A percentile compares a stretch with the other conserved stretches of the same genome.
phyloP scores from a whole-genome alignment of 2,113 vertebrate genomes.

The Stictonetta naevosa region DNA sequence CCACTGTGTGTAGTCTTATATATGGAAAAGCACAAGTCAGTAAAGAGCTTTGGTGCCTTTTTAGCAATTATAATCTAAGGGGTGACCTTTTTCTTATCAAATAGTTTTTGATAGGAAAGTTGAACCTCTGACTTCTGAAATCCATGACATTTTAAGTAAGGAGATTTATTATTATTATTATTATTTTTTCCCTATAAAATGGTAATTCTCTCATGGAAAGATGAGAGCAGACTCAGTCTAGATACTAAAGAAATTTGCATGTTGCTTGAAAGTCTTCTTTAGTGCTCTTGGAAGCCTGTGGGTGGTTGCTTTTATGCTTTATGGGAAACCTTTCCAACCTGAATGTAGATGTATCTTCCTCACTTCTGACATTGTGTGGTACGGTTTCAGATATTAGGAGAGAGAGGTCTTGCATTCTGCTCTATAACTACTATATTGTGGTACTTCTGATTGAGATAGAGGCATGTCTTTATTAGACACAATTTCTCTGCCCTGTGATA shows the following conservation, averaged over 20 bases:
- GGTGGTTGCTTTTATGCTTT: background rate
- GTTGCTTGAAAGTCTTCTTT: background rate
- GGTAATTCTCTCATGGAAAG: background rate
- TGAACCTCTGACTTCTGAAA: background rate
- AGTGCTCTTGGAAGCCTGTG: background rate
- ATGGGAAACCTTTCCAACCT: background rate
- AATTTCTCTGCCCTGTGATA: background rate
- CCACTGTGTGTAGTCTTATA: background rate
- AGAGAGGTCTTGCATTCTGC: background rate
- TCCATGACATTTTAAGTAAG: background rate
- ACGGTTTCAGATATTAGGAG: background rate
- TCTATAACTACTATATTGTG: background rate
- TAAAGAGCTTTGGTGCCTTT: background rate
- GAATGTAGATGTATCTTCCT: background rate
- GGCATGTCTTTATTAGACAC: background rate
- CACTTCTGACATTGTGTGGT: background rate
- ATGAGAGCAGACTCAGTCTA: background rate
- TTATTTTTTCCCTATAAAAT: constrained; percentile 12
- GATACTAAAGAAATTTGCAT: background rate
- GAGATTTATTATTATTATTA: background rate
- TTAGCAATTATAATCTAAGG: background rate
- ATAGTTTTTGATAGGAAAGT: background rate
- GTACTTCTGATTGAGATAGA: background rate
- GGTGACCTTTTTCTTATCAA: accelerated
- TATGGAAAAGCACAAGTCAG: background rate